Percentiles rank a stretch among this genome's conserved stretches.
These are phyloP conservation scores for Notechis scutatus DNA, from an alignment of 2,113 vertebrate genomes.

Conservation along the genomic window DNA sequence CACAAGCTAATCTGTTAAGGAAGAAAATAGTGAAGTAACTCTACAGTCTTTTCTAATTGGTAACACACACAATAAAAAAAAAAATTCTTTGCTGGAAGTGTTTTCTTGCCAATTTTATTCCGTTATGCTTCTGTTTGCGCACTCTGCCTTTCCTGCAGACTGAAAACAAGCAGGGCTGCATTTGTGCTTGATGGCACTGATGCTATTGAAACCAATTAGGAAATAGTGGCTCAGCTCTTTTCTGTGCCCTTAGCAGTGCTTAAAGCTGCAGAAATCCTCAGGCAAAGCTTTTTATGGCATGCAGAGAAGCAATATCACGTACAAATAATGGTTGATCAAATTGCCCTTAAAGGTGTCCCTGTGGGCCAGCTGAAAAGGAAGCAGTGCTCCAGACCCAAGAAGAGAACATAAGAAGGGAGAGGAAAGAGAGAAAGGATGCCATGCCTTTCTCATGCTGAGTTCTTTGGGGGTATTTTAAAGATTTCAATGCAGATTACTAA, in stretches of 20 bases:
- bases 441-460: neutral
- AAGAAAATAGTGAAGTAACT: neutral
- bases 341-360: neutral
- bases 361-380: neutral
- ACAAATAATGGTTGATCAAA: neutral
- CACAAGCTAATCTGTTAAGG: neutral
- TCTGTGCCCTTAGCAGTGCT: neutral
- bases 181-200: neutral
- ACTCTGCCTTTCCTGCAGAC: neutral
- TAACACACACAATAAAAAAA: neutral
- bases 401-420: neutral
- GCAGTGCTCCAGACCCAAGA: too few species aligned
- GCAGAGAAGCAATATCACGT: neutral
- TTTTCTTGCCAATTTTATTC: neutral
- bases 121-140: neutral
- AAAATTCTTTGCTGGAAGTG: neutral
- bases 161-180: neutral
- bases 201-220: neutral
- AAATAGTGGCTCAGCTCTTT: neutral
- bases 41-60: neutral
- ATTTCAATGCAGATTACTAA: neutral
- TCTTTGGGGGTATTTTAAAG: neutral
- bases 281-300: neutral
- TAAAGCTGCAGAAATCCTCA: neutral
- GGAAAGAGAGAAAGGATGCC: neutral